phyloP scores from a whole-genome alignment of 1,140 invertebrate genomes.

The Drosophila pectinifera region DNA sequence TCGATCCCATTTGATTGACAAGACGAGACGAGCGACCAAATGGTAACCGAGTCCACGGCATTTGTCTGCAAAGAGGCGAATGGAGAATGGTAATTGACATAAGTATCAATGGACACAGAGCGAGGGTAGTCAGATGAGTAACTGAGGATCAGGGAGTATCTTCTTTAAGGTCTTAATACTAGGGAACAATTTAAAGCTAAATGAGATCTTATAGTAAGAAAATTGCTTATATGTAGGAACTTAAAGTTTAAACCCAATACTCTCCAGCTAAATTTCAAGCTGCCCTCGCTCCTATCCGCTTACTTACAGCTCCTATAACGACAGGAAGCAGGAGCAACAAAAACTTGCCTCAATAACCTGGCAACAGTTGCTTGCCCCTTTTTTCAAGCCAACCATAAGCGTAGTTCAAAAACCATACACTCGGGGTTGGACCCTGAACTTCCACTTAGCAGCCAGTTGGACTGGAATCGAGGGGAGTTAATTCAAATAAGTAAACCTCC shows the following conservation, averaged over 20 bases:
- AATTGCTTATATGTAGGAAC: neutral
- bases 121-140: conserved; percentile 22
- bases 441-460: neutral
- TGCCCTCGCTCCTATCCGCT: conserved; percentile 38
- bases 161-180: too few relatives aligned
- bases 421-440: neutral
- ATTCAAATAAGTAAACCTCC: conserved; percentile 1
- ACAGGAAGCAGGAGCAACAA: conserved; percentile 46
- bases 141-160: neutral
- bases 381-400: conserved; percentile 13
- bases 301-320: conserved; percentile 41
- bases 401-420: neutral
- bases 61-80: conserved; percentile 48
- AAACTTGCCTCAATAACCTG: conserved; percentile 33
- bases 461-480: neutral
- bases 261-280: neutral
- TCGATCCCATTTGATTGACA: conserved; percentile 61
- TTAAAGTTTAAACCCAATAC: too few relatives aligned
- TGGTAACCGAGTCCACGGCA: conserved; percentile 43
- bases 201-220: too few relatives aligned
- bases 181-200: too few relatives aligned
- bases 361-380: conserved; percentile 23
- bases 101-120: conserved; percentile 51
- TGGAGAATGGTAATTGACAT: conserved; percentile 51
- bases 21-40: conserved; percentile 31